Evolutionary conservation across 2,888 invertebrate genomes (phyloP).

Genomic region (Philonicus albiceps): DNA sequence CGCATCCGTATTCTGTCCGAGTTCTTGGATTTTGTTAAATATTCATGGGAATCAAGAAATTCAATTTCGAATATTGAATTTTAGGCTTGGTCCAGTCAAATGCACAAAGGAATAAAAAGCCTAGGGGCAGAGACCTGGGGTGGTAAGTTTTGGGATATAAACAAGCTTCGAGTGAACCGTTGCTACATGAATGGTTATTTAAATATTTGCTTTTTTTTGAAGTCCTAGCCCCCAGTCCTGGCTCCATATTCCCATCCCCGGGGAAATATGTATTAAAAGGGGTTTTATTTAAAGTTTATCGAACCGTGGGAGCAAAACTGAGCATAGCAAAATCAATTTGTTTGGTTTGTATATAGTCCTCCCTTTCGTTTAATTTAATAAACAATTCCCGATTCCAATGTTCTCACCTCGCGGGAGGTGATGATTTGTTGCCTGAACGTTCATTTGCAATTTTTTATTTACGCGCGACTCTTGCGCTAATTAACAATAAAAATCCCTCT

Average conservation of each 20-base stretch:
- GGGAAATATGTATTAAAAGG: background rate
- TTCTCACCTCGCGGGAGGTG: background rate
- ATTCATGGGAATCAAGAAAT: conserved; percentile 33
- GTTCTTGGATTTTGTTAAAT: conserved; percentile 20
- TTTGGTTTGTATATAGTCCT: background rate
- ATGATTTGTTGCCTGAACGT: background rate
- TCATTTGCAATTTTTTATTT: background rate
- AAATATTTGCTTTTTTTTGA: background rate
- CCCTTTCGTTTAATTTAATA: background rate
- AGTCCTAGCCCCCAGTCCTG: background rate
- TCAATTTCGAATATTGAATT: conserved; percentile 33
- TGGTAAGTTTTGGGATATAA: background rate
- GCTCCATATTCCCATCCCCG: background rate
- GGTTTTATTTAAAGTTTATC: background rate
- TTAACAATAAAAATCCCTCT: background rate
- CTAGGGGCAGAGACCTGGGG: background rate
- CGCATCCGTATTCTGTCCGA: background rate
- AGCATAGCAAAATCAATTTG: background rate
- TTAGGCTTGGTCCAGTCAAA: background rate
- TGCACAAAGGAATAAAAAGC: conserved; percentile 29
- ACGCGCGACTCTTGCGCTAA: background rate
- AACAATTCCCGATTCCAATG: background rate
- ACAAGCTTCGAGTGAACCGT: background rate
- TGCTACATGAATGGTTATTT: conserved; percentile 22
- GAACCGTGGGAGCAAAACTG: background rate